Percentiles rank a stretch among this genome's conserved stretches.
phyloP scores from a whole-genome alignment of 1,140 invertebrate species.

The Alviniconcha marisindica region DNA sequence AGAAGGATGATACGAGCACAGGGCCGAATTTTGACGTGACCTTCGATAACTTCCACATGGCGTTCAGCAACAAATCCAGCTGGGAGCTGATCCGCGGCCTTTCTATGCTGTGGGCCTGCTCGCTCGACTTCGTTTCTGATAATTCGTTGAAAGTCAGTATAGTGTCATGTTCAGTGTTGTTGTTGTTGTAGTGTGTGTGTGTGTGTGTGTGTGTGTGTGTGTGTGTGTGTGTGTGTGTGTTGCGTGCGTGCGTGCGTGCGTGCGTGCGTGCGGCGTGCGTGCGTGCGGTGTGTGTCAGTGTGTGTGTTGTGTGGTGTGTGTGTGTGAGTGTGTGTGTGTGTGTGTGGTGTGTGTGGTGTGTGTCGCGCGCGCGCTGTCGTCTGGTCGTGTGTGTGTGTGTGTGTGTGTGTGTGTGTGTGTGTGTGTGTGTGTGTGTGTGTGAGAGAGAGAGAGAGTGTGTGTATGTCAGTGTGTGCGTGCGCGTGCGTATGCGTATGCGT shows the following conservation, averaged over 20 bases:
- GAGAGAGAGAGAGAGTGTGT: background rate
- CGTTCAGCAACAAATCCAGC: constrained; percentile 90
- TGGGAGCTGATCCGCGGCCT: constrained; percentile 94
- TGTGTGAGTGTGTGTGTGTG: background rate
- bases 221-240: background rate
- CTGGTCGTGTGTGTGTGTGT: no score
- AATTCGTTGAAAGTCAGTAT: constrained; percentile 93
- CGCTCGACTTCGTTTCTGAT: constrained; percentile 90
- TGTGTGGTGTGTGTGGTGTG: no score
- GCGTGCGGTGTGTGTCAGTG: background rate
- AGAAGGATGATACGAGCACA: no score
- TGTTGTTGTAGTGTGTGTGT: background rate
- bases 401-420: no score
- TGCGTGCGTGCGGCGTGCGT: background rate
- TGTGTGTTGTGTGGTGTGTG: no score
- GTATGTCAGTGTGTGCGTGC: no score
- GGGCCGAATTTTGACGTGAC: constrained; percentile 83
- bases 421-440: background rate
- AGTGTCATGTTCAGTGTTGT: no score
- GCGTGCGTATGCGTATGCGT: background rate
- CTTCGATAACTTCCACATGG: constrained; percentile 80
- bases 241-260: background rate
- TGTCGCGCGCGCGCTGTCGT: no score
- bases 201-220: background rate
- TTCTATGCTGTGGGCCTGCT: constrained; percentile 94